Evolutionary conservation across 2,113 vertebrate species (phyloP), one percentile per base, ranked within the genome.

Genomic region (Gopherus flavomarginatus): DNA sequence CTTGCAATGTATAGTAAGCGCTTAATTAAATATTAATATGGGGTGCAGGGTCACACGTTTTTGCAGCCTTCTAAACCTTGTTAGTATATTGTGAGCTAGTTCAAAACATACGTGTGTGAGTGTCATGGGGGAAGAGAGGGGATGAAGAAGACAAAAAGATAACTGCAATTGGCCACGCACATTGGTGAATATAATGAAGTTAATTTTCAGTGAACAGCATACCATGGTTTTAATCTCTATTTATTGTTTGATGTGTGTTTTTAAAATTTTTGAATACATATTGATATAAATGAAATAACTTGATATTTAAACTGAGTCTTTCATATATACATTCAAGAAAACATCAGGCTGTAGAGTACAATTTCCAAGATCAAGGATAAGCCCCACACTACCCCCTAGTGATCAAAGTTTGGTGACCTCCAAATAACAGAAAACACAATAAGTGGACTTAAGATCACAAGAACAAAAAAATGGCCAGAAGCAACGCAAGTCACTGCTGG

Each of bases 371-470:
- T 98, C 97, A 98, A 98, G 98, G 96, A 96, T 97, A 98, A 98
- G 98, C 96, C 97, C 97, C 94, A 98, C 91, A 98, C 97, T 98
- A 97, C 97, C 98, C 97, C 86, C 98, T 98, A 98, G 97, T 98
- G 98, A 98, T 98, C 98, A 99, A 98, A 98, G 98, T 98, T 98
- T 98, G 97, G 97, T 98, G 98, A 98, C 98, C 98, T 98, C 98
- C 98, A 98, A 98, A 98, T 98, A 98, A 98, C 95, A 98, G 96
- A 98, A 98, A 98, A 98, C 98, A 98, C 97, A 98, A 5, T 98
- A 98, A 98, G 97, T 98, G 98, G 98, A 98, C 98, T 98, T 98
- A 42, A 98, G 98, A 98, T 98, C 98, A 98, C 92, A 98, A 98
- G 98, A 98, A 98, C 98, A 98, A 98, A 98, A 98, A 98, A 98